Conservation (phyloP, 2,797 vertebrate species). For the Sebastes cheni region DNA sequence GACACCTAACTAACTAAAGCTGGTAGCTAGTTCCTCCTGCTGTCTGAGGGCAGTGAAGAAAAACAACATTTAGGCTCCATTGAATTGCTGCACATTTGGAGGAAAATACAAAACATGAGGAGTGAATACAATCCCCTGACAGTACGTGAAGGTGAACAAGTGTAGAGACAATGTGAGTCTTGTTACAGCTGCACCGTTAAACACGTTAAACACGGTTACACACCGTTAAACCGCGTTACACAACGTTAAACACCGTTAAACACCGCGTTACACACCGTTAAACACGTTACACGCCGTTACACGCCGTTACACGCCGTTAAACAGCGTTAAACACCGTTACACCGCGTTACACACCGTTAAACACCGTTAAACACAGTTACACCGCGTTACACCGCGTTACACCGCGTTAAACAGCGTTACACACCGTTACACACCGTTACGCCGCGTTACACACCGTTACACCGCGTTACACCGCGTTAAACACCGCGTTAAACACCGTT, state of each 20-base stretch:
- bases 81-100: too few species aligned
- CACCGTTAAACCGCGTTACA: fast-evolving
- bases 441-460: too few species aligned
- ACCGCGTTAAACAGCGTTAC: fast-evolving
- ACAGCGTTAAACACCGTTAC: too few species aligned
- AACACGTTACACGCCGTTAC: fast-evolving
- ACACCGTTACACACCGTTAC: too few species aligned
- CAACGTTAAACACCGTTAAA: fast-evolving
- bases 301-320: fast-evolving
- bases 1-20: neutral
- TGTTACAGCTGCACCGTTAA: neutral
- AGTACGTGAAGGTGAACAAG: too few species aligned
- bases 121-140: fast-evolving
- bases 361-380: too few species aligned
- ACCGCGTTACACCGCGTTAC: fast-evolving
- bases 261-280: fast-evolving
- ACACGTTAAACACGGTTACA: fast-evolving
- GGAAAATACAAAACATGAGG: fast-evolving
- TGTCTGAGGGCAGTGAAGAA: neutral
- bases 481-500: fast-evolving
- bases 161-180: neutral
- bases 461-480: too few species aligned
- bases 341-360: fast-evolving
- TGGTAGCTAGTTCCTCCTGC: neutral
- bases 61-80: neutral